Evolutionary conservation across 2,888 invertebrate species (phyloP), one percentile per base, ranked within the genome.

Genomic region (Ectemnius cavifrons): DNA sequence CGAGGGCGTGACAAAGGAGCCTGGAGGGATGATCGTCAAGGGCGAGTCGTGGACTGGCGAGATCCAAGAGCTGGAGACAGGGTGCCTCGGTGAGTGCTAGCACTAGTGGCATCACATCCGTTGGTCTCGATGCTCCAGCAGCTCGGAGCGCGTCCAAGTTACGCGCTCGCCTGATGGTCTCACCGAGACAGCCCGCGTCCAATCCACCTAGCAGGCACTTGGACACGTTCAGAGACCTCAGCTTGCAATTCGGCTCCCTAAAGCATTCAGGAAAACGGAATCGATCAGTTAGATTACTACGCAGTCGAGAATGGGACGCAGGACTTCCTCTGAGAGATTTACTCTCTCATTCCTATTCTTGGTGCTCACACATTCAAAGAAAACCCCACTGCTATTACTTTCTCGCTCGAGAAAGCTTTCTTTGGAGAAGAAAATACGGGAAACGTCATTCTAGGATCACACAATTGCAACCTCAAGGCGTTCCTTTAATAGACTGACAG

Each of bases 171-270:
- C 93, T 89, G 65, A 93, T 91, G 37, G 92, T 93, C 86, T 92
- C 92, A 37, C 93, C 93, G 68, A 93, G 89, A 81, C 93, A 93
- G 83, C 92, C 92, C 27, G 93, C 92, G 86, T 93, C 93, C 83
- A 92, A 91, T 63, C 92, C 91, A 77, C 92, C 92, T 81, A 93
- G 86, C 74, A 93, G 92, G 86, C 93, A 93, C 86, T 93, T 93
- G 81, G 92, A 92, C 77, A 93, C 92, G 88, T 93, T 93, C 75
- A 93, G 87, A 73, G 92, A 92, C 82, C 92, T 90, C 72, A 93
- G 88, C 82, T 92, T 92, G 81, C 92, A 92, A 75, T 89, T 91
- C 5, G 92, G 91, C 68, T 92, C 92, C 60, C 93, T 91, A 79
- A 89, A 66, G 28, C 56, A 70, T 62, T 45, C 69, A 49, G 18